Base-by-base conservation (phyloP, 1,140 invertebrate species). In the Elysia chlorotica region DNA sequence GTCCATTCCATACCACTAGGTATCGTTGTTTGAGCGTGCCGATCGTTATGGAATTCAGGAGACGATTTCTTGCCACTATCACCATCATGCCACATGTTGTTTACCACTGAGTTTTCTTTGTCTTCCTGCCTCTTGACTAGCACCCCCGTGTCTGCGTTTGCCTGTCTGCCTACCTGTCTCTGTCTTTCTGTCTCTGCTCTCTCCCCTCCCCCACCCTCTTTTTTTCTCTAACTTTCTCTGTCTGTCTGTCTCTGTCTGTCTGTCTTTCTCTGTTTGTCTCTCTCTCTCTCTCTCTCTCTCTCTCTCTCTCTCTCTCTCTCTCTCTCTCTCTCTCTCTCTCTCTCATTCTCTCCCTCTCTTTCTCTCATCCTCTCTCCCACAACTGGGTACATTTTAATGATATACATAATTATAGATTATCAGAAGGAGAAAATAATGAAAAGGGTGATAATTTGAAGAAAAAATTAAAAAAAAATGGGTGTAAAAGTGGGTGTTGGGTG, bases 151-250 rank as follows among this genome's bases (percentile, higher is more conserved):
- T n/a, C 17, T 57, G 21, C n/a, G 19, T 67, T 4, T 57, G 0
- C 23, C 5, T 33, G 3, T 54, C 5, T 48, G 3, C 31, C 17
- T 56, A 4, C 31, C 25, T 74, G 30, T 74, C 73, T 71, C 36
- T 74, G 35, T 74, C n/a, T 74, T 36, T 66, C 36, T 65, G 5
- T 65, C 37, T 71, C 14, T 66, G 35, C 57, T 28, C 66, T 17
- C 66, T 23, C 56, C 37, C 67, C 61, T 62, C 59, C 67, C 30
- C 72, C 59, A 61, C 41, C 38, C 19, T 35, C 17, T 62, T 17
- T 63, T 5, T 72, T 3, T 72, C 17, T 62, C 2, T 72, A 2
- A 57, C 6, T 65, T 4, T 74, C 2, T 74, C 30, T 72, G 19
- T 72, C 30, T 66, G 17, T 72, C 30, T 72, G 6, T 65, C 54